Conservation (phyloP, 2,888 invertebrate genomes). For the Lochmaea crataegi region DNA sequence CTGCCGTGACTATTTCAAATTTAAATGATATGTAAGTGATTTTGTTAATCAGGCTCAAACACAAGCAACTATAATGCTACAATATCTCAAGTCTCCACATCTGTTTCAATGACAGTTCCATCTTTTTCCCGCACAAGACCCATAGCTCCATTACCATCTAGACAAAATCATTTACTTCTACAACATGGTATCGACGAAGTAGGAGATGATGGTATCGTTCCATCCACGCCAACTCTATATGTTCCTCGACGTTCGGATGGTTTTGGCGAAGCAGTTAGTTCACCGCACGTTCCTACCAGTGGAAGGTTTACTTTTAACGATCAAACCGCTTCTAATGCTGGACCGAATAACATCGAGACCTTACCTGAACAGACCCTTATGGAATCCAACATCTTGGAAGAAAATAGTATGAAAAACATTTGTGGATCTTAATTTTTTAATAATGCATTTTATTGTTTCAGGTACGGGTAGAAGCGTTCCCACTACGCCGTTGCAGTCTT, state of each 20-base stretch:
- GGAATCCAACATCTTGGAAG: slow-evolving; percentile 56
- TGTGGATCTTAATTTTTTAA: slow-evolving; percentile 45
- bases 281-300: slow-evolving; percentile 78
- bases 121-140: slow-evolving; percentile 68
- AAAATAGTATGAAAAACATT: slow-evolving; percentile 58
- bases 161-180: slow-evolving; percentile 62
- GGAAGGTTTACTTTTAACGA: slow-evolving; percentile 77
- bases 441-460: slow-evolving; percentile 53
- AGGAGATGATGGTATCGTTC: slow-evolving; percentile 82
- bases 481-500: slow-evolving; percentile 74
- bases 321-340: slow-evolving; percentile 25
- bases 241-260: slow-evolving; percentile 86
- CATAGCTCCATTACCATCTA: slow-evolving; percentile 67
- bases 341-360: slow-evolving; percentile 52
- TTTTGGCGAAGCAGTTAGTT: slow-evolving; percentile 92
- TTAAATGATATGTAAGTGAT: slow-evolving; percentile 7
- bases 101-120: slow-evolving; percentile 62
- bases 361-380: slow-evolving; percentile 63
- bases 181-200: slow-evolving; percentile 73
- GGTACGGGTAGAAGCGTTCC: slow-evolving; percentile 77
- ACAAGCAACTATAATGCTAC: slow-evolving; percentile 54
- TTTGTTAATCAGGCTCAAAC: slow-evolving; percentile 47
- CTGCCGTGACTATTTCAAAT: not conserved
- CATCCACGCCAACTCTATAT: slow-evolving; percentile 88
- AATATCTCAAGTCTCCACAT: slow-evolving; percentile 54